A percentile compares a stretch with the other conserved stretches of the same genome.
These are phyloP conservation scores for Balaenoptera acutorostrata DNA, from an alignment of 2,113 vertebrate genomes.

Conservation along the genomic window DNA sequence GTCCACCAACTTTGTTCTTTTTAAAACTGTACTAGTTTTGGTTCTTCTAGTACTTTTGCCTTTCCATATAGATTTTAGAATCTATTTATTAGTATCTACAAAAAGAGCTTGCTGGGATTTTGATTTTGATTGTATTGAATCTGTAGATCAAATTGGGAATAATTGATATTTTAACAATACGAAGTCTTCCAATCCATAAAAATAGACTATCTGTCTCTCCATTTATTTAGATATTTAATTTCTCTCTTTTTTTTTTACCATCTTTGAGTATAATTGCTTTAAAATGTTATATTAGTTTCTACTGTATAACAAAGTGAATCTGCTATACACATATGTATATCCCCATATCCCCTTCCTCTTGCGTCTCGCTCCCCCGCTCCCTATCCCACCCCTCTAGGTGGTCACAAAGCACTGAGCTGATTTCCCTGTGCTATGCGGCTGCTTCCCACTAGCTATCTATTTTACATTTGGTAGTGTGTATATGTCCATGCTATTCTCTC, in stretches of 20 bases:
- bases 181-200: background rate
- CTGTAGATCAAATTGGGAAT: background rate
- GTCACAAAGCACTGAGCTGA: no score
- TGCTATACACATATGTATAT: no score
- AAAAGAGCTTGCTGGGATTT: background rate
- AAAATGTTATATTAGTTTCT: no score
- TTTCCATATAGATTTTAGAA: background rate
- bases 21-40: background rate
- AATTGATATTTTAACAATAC: background rate
- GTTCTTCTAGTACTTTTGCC: background rate
- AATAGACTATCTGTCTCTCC: background rate
- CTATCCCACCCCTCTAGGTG: no score
- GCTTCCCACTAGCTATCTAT: no score
- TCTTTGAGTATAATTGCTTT: no score
- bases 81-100: background rate
- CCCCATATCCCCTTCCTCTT: no score
- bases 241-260: background rate
- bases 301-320: no score
- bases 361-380: no score
- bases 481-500: no score
- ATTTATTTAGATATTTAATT: background rate
- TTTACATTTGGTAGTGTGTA: no score
- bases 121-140: background rate
- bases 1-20: background rate
- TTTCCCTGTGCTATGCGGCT: no score